These are phyloP conservation scores for Ibycter americanus DNA, from an alignment of 2,797 vertebrate genomes.

Conservation along the genomic window DNA sequence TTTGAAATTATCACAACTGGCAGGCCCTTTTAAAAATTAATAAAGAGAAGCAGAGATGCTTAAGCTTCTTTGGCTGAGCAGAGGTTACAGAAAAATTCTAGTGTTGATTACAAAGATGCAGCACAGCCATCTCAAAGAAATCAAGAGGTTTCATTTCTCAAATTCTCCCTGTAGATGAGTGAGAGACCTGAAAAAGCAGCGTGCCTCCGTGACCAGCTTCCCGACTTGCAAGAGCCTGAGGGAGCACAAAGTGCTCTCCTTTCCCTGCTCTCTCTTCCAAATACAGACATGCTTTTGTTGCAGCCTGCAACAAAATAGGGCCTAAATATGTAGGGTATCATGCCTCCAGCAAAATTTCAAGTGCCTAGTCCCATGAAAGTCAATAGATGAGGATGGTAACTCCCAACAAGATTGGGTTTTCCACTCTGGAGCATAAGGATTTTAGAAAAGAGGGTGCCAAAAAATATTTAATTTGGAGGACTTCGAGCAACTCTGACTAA, in stretches of 20 bases:
- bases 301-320: neutral
- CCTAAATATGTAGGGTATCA: neutral
- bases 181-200: neutral
- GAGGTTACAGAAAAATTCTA: neutral
- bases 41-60: neutral
- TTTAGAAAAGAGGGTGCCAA: neutral
- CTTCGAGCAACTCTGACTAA: neutral
- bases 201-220: neutral
- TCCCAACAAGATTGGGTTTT: neutral
- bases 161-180: neutral
- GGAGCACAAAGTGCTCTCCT: neutral
- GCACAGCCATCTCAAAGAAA: neutral
- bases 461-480: neutral
- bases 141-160: neutral
- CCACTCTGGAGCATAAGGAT: neutral
- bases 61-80: neutral
- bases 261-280: neutral
- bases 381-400: neutral
- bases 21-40: neutral
- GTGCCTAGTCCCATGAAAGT: neutral
- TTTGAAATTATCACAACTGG: neutral
- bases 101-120: neutral
- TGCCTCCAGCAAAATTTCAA: neutral
- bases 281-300: neutral
- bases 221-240: neutral